A percentile compares a stretch with the other conserved stretches of the same genome.
phyloP scores from a whole-genome alignment of 2,888 invertebrate genomes.

The Papilio gigon region DNA sequence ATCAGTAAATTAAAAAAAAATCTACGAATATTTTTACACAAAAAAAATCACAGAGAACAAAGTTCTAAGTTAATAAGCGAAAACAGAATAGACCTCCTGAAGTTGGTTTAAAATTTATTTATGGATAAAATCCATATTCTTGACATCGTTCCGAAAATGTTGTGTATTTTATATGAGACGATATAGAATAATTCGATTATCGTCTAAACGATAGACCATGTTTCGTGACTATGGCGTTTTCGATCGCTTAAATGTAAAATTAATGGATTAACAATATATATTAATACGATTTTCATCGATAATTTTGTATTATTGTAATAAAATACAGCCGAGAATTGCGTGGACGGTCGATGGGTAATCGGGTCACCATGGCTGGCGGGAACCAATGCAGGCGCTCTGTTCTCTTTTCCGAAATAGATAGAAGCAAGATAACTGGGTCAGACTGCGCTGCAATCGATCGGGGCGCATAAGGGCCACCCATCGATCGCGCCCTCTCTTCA shows the following conservation, averaged over 20 bases:
- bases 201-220: not conserved
- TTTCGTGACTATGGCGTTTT: too few species aligned
- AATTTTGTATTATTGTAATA: constrained; percentile 35
- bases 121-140: too few species aligned
- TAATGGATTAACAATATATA: not conserved
- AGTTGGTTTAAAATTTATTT: too few species aligned
- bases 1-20: too few species aligned
- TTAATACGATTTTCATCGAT: not conserved
- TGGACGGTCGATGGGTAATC: constrained; percentile 49
- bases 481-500: constrained; percentile 35
- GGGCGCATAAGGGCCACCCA: constrained; percentile 41
- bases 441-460: constrained; percentile 57
- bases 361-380: constrained; percentile 70
- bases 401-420: constrained; percentile 76
- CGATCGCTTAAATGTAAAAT: not conserved
- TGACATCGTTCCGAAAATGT: too few species aligned
- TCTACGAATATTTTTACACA: too few species aligned
- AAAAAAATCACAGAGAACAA: too few species aligned
- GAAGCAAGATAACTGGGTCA: constrained; percentile 70
- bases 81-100: too few species aligned
- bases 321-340: constrained; percentile 35
- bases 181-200: too few species aligned
- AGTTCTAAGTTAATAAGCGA: too few species aligned
- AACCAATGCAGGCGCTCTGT: constrained; percentile 75
- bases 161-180: too few species aligned